Evolutionary conservation across 2,888 invertebrate species (phyloP).

Genomic region (Metopia argyrocephala): DNA sequence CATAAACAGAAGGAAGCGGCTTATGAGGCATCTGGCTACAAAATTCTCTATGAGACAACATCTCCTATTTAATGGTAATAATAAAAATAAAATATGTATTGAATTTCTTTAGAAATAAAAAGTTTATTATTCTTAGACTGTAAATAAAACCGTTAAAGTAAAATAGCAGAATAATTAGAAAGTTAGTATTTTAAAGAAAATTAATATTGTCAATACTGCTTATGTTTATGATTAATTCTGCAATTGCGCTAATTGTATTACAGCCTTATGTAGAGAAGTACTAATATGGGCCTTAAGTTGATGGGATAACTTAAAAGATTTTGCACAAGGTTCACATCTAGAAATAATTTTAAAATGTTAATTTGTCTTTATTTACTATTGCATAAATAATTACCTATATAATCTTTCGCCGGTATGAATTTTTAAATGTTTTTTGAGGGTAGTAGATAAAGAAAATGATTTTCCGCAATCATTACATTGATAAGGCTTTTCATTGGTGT

Average conservation of each 20-base stretch:
- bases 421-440: constrained; percentile 72
- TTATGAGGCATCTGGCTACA: constrained; percentile 64
- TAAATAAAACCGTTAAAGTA: background rate
- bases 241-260: constrained; percentile 6
- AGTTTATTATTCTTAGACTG: constrained; percentile 1
- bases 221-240: background rate
- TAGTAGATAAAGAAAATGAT: constrained; percentile 72
- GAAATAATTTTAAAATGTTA: background rate
- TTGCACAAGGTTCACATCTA: constrained; percentile 74
- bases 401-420: constrained; percentile 74
- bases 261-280: constrained; percentile 68
- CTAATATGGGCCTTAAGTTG: constrained; percentile 75
- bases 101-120: background rate
- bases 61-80: background rate
- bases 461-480: constrained; percentile 71
- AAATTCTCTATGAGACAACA: constrained; percentile 64
- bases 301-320: constrained; percentile 76
- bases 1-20: constrained; percentile 72
- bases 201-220: background rate
- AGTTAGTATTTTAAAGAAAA: background rate
- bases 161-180: constrained; percentile 3
- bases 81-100: background rate
- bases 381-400: constrained; percentile 65
- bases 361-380: background rate
- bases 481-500: constrained; percentile 76